These are phyloP conservation scores for Xiphias gladius DNA, from an alignment of 2,113 vertebrate species.

Conservation along the genomic window DNA sequence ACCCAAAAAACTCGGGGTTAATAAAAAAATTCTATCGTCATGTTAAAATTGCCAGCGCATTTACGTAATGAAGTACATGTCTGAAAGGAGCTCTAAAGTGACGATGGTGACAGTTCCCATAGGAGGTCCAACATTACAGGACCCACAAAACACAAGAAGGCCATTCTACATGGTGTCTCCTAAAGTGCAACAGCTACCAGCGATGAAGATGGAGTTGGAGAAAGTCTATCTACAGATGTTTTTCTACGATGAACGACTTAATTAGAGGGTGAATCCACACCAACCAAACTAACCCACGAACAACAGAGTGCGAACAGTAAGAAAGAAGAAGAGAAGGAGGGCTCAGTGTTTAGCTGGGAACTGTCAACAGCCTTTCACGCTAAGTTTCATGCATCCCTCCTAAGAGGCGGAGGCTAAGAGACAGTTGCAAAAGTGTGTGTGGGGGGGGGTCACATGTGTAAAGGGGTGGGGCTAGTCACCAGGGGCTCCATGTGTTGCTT, in stretches of 20 bases:
- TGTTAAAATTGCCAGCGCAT: neutral
- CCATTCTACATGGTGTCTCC: neutral
- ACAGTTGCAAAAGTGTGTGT: constrained; percentile 71
- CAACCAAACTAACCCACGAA: constrained; percentile 52
- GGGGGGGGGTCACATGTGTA: constrained; percentile 86
- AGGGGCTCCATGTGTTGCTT: constrained; percentile 95
- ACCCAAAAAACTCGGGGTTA: neutral
- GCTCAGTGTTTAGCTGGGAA: constrained; percentile 50
- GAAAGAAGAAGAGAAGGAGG: constrained; percentile 22
- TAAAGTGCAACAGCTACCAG: constrained; percentile 3
- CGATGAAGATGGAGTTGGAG: constrained; percentile 37
- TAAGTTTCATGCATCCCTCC: constrained; percentile 92
- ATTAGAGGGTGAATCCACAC: constrained; percentile 52
- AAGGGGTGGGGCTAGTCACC: constrained; percentile 96
- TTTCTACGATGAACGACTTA: constrained; percentile 8
- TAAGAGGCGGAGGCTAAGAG: constrained; percentile 81
- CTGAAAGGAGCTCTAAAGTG: constrained; percentile 56
- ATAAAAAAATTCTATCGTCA: neutral
- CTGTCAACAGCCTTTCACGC: constrained; percentile 80
- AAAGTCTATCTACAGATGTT: neutral
- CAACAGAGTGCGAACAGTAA: constrained; percentile 37
- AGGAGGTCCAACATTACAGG: constrained; percentile 57
- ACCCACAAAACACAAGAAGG: constrained; percentile 22
- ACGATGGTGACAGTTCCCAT: constrained; percentile 67
- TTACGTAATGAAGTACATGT: constrained; percentile 4